A percentile compares a stretch with the other conserved stretches of the same genome.
phyloP scores from a whole-genome alignment of 2,888 invertebrate species.

The Oligia fasciuncula region DNA sequence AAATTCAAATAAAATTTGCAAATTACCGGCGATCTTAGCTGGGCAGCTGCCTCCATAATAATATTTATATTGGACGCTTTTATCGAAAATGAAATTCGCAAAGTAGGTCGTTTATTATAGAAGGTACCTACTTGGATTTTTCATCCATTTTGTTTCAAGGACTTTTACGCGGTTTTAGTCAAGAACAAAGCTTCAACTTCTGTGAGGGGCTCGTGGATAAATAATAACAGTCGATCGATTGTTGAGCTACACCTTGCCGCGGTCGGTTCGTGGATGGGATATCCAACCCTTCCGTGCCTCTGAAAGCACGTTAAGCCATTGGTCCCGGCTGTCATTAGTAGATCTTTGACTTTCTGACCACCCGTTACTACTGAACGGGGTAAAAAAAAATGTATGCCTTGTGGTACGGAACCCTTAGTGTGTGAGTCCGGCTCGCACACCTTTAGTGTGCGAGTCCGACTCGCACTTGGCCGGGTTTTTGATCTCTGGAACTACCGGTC shows the following conservation, averaged over 20 bases:
- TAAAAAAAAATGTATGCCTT: too few relatives aligned
- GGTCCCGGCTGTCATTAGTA: background rate
- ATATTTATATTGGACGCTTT: constrained; percentile 53
- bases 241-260: background rate
- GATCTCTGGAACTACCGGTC: too few relatives aligned
- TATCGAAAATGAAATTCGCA: constrained; percentile 44
- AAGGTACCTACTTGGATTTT: background rate
- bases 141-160: background rate
- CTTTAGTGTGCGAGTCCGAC: too few relatives aligned
- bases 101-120: constrained; percentile 10
- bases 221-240: background rate
- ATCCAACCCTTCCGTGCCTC: background rate
- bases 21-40: constrained; percentile 5
- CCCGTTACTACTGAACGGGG: too few relatives aligned
- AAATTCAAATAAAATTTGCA: constrained; percentile 30
- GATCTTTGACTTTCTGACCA: too few relatives aligned
- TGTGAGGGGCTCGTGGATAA: background rate
- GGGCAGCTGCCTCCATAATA: constrained; percentile 22
- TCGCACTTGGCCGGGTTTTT: too few relatives aligned
- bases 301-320: background rate
- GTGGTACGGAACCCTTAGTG: too few relatives aligned
- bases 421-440: too few relatives aligned
- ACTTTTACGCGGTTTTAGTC: background rate
- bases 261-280: background rate
- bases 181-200: background rate